A percentile compares a stretch with the other conserved stretches of the same genome.
Conservation (phyloP, 2,888 invertebrate species). For the Neuroscelio doddi region DNA sequence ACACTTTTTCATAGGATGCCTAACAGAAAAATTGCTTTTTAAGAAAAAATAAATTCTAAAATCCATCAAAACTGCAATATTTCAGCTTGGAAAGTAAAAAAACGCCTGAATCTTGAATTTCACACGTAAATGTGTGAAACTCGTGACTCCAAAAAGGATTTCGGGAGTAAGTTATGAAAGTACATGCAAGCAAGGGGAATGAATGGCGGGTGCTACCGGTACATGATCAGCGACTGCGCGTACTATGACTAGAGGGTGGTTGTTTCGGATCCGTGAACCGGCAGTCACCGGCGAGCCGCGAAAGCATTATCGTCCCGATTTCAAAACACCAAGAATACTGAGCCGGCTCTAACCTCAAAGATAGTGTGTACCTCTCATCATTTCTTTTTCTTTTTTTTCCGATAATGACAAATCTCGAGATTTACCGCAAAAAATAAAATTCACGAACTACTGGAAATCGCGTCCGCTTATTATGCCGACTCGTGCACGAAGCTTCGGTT, state of each 20-base stretch:
- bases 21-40: no score
- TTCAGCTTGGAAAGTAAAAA: no score
- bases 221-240: conserved; percentile 51
- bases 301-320: conserved; percentile 24
- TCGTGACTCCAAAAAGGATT: no score
- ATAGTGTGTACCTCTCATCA: background rate
- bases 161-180: conserved; percentile 18
- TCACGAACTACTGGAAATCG: background rate
- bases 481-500: conserved; percentile 6
- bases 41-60: background rate
- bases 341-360: conserved; percentile 10
- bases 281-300: conserved; percentile 65
- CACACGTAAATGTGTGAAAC: no score
- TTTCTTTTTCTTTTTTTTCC: background rate
- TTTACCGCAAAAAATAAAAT: background rate
- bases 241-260: conserved; percentile 48
- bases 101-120: no score
- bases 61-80: no score
- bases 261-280: conserved; percentile 49
- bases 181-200: conserved; percentile 30
- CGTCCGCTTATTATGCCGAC: conserved; percentile 16
- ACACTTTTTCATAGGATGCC: no score
- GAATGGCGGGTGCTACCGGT: conserved; percentile 39
- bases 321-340: background rate
- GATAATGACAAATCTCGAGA: background rate